Percentiles rank a stretch among this genome's conserved stretches.
Evolutionary conservation across 1,140 invertebrate species (phyloP).

Genomic region (Holcopasites calliopsidis): DNA sequence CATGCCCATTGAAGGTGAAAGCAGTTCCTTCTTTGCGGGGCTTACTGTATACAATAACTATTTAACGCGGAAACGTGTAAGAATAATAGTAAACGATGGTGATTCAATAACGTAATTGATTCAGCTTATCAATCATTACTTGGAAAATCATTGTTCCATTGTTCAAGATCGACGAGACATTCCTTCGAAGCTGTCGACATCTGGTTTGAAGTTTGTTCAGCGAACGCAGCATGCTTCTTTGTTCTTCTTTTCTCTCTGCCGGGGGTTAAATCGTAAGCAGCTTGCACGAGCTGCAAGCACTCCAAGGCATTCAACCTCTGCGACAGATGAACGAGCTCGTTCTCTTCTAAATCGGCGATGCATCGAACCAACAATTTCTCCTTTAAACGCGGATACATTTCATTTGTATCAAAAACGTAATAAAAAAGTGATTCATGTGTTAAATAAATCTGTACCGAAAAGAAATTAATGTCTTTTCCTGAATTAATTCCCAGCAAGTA

Average conservation of each 20-base stretch:
- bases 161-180: constrained; percentile 16
- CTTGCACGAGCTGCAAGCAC: constrained; percentile 13
- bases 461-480: too few species aligned
- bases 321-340: constrained; percentile 19
- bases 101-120: neutral
- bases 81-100: too few species aligned
- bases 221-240: neutral
- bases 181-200: neutral
- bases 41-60: too few species aligned
- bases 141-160: constrained; percentile 28
- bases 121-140: neutral
- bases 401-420: too few species aligned
- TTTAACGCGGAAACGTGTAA: too few species aligned
- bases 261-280: neutral
- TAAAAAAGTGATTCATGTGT: too few species aligned
- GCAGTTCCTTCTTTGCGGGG: too few species aligned
- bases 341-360: neutral
- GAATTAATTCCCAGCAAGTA: too few species aligned
- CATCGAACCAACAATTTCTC: constrained; percentile 11
- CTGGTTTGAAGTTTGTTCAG: neutral
- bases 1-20: too few species aligned
- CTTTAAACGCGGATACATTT: neutral
- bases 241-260: neutral
- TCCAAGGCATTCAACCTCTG: constrained; percentile 2
- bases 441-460: too few species aligned